Base-by-base conservation (phyloP, 2,113 vertebrate species). In the Hydropotes inermis region DNA sequence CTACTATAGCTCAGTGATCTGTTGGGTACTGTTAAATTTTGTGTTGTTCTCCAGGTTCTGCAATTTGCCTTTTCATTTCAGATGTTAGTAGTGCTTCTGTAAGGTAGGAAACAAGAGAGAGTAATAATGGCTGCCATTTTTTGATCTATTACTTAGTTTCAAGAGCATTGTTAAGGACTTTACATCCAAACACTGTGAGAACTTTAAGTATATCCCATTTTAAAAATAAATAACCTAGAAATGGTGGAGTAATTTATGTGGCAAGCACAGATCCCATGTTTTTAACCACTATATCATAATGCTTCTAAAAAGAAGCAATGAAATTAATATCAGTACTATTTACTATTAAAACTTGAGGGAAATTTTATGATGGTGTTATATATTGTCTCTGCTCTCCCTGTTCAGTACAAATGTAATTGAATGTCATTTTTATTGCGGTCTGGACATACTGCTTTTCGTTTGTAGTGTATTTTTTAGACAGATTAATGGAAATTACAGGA, bases 401-500 rank as follows among this genome's bases (percentile, higher is more conserved):
- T 47, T 79, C 67, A 83, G 28, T 50, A 70, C 90, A 67, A 86
- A 33, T 94, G 10, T 78, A 81, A 4, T 87, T 60, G 36, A 83
- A 33, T 92, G 15, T 76, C 52, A 93, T 94, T 92, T 83, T 96
- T 92, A 94, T 94, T 96, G 58, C 92, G 39, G 10, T 94, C n/a
- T 91, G 3, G 55, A 79, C 33, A 91, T n/a, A 50, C 21, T 67
- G 54, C 30, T 76, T 96, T 74, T 52, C 61, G 57, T 90, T 93
- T 78, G 78, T 82, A 57, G 27, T 84, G 2, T 96, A 45, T 81
- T 93, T 97, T 92, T 96, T 78, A 89, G 67, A 94, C 12, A 25
- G 39, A 17, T 86, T 79, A 90, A 52, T 94, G 50, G 47, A 96
- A 95, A 86, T 91, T 55, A 76, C 6, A 94, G 15, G 5, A 82